Base-by-base conservation (phyloP, 2,797 vertebrate species). In the Intellagama lesueurii region DNA sequence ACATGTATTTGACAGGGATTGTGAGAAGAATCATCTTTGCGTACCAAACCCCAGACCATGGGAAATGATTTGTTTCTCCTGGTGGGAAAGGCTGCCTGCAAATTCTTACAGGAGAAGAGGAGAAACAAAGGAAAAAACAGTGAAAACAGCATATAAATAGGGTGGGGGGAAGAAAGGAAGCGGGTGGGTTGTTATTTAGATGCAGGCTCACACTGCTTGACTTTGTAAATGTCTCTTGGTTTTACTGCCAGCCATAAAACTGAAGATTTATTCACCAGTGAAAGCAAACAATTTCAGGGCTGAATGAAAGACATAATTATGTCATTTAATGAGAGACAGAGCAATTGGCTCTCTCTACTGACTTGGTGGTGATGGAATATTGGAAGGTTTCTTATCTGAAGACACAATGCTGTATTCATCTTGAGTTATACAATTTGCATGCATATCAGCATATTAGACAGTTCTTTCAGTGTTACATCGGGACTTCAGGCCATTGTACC, bases 291-390 rank as follows among this genome's bases (percentile, higher is more conserved):
- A 73, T 95, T 93, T 92, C 88, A 93, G 89, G 87, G 87, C 88
- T 94, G 86, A 94, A 90, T 92, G 91, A 93, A 94, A 92, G 69
- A 78, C 90, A 17, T 92, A 90, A 93, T 94, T 94, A 86, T 76
- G 73, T 91, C 3, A 85, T 90, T 92, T 87, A 88, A 81, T 90
- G 90, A 92, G 88, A 85, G 84, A 82, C 24, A 35, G 81, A 91
- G 90, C 80, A 92, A 77, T 64, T 68, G 91, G 32, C 70, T 94
- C 87, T 91, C 66, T 72, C 16, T 28, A 40, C 86, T 87, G 32
- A 89, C 88, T 90, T 91, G 91, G 84, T 77, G 90, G 78, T 68
- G 40, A 30, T 88, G 19, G 87, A 93, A 75, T 86, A 89, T n/a
- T 88, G 19, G 1, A 81, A 69, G 81, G 19, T 80, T 79, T 86